Conservation (phyloP, 1,140 invertebrate species). For the Anadara kagoshimensis region DNA sequence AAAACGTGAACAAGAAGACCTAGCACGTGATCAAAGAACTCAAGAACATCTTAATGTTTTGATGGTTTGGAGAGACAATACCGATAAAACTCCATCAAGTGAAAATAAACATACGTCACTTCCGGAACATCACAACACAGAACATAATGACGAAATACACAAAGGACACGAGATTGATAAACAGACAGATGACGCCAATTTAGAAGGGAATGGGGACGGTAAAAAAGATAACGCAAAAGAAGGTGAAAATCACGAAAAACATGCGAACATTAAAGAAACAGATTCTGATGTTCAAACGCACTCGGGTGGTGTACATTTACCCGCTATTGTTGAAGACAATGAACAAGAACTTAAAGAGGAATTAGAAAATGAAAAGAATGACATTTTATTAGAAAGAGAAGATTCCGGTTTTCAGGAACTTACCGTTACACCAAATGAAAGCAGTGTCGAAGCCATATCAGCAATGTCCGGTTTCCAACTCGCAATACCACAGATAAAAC, state of each 20-base stretch:
- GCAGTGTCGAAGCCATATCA: background rate
- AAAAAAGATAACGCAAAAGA: constrained; percentile 13
- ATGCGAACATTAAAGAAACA: background rate
- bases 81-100: background rate
- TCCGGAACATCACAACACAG: background rate
- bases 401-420: background rate
- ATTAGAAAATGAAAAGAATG: background rate
- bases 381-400: background rate
- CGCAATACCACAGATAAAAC: constrained; percentile 19
- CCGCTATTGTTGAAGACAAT: constrained; percentile 25
- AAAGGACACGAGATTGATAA: background rate
- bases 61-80: constrained; percentile 2
- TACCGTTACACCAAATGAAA: background rate
- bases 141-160: background rate
- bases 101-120: background rate
- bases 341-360: constrained; percentile 14
- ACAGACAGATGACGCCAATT: background rate
- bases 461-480: background rate
- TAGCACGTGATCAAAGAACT: constrained; percentile 8
- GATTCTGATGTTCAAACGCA: background rate
- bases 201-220: constrained; percentile 2
- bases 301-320: constrained; percentile 8
- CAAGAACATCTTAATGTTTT: constrained; percentile 9
- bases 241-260: constrained; percentile 17
- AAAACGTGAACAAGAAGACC: constrained; percentile 22